Percentiles rank a stretch among this genome's conserved stretches.
Conservation (phyloP, 2,797 vertebrate genomes). For the Triplophysa bombifrons region DNA sequence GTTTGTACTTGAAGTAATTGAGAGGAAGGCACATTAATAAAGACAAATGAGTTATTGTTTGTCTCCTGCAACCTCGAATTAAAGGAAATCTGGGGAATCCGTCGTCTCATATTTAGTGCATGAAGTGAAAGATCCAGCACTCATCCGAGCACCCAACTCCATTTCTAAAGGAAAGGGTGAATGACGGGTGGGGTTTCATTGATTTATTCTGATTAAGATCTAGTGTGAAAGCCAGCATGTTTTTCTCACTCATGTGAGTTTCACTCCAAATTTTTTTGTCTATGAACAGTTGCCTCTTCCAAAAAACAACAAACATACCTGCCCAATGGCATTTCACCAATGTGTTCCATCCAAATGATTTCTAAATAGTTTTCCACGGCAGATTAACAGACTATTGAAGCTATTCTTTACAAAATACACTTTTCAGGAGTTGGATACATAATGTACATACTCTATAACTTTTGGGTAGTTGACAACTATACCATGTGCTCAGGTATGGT, state of each 20-base stretch:
- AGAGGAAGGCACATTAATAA: conserved; percentile 46
- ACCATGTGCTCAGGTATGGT: too few relatives aligned
- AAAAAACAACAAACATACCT: conserved; percentile 24
- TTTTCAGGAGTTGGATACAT: too few relatives aligned
- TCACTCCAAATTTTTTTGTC: conserved; percentile 19
- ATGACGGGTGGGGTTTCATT: conserved; percentile 22
- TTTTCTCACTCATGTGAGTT: background rate
- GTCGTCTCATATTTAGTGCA: conserved; percentile 17
- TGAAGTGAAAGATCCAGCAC: conserved; percentile 36
- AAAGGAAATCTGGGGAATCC: conserved; percentile 23
- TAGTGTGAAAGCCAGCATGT: conserved; percentile 16
- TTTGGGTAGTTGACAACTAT: too few relatives aligned
- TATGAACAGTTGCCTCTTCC: background rate
- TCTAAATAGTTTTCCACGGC: too few relatives aligned
- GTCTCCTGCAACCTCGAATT: conserved; percentile 27
- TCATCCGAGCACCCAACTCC: conserved; percentile 15
- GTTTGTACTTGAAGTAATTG: conserved; percentile 36
- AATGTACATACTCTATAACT: too few relatives aligned
- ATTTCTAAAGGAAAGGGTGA: background rate
- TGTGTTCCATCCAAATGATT: background rate
- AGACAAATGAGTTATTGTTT: conserved; percentile 47
- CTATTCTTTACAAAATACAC: too few relatives aligned
- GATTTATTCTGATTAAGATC: conserved; percentile 57
- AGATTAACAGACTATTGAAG: too few relatives aligned
- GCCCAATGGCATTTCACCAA: background rate